Conservation (phyloP, 1,140 invertebrate species). For the Lethrus apterus region DNA sequence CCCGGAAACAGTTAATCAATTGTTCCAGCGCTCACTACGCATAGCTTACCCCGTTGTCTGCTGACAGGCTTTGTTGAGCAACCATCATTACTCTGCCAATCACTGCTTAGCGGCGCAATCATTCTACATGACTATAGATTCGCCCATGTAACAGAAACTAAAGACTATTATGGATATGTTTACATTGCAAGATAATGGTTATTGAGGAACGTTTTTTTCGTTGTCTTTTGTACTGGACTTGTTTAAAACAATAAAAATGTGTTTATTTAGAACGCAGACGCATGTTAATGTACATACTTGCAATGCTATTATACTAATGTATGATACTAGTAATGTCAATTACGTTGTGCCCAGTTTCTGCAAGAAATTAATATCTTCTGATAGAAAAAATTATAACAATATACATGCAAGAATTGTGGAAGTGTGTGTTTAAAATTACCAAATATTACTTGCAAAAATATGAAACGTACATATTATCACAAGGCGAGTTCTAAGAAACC, state of each 20-base stretch:
- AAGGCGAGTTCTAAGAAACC: too few species aligned
- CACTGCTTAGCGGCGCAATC: constrained; percentile 21
- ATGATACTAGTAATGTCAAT: too few species aligned
- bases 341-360: too few species aligned
- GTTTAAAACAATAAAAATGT: constrained; percentile 11
- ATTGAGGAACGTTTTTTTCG: constrained; percentile 11
- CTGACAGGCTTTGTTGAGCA: constrained; percentile 34
- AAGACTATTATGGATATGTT: constrained; percentile 13
- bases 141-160: constrained; percentile 10
- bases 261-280: constrained; percentile 5
- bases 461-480: too few species aligned
- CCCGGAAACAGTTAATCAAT: constrained; percentile 38
- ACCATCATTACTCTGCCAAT: constrained; percentile 38
- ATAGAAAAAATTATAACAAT: too few species aligned
- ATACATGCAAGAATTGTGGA: too few species aligned
- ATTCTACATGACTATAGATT: constrained; percentile 16
- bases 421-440: too few species aligned
- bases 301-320: too few species aligned
- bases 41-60: constrained; percentile 29
- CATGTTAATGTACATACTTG: too few species aligned
- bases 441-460: too few species aligned
- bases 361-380: too few species aligned
- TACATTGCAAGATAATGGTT: constrained; percentile 12
- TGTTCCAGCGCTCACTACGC: constrained; percentile 26
- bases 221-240: constrained; percentile 10